A percentile compares a stretch with the other conserved stretches of the same genome.
Evolutionary conservation across 2,888 invertebrate genomes (phyloP).

Genomic region (Autographa pulchrina): DNA sequence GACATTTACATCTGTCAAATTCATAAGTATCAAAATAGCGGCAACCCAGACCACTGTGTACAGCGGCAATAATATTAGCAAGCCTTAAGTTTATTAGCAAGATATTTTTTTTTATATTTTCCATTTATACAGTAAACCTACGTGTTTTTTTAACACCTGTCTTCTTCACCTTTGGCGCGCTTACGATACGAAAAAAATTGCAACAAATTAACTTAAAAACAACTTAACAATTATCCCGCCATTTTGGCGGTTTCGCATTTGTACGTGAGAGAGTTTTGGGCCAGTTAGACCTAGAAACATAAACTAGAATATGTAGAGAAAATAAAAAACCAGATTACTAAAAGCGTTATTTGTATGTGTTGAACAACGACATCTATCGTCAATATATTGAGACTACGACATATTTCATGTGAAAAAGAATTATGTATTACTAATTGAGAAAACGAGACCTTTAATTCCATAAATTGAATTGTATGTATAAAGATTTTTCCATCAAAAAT

Average conservation of each 20-base stretch:
- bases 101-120: constrained; percentile 83
- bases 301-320: not conserved
- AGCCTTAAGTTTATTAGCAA: constrained; percentile 73
- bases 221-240: constrained; percentile 82
- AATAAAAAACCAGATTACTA: not conserved
- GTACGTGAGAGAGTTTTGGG: constrained; percentile 31
- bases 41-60: constrained; percentile 39
- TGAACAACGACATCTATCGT: not conserved
- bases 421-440: not conserved
- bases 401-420: not conserved
- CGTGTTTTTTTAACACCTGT: constrained; percentile 64
- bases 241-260: constrained; percentile 63
- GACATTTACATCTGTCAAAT: not conserved
- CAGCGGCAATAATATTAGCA: constrained; percentile 64
- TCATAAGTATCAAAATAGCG: constrained; percentile 25
- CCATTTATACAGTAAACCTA: constrained; percentile 82
- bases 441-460: not conserved
- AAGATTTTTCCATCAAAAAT: not conserved
- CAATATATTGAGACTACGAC: not conserved
- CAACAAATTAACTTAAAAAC: constrained; percentile 83
- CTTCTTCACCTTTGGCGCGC: constrained; percentile 85
- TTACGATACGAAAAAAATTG: constrained; percentile 81
- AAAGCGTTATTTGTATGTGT: not conserved
- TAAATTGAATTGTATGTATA: not conserved
- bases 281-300: not conserved